Evolutionary conservation across 2,888 invertebrate species (phyloP).

Genomic region (Aradus depressus): DNA sequence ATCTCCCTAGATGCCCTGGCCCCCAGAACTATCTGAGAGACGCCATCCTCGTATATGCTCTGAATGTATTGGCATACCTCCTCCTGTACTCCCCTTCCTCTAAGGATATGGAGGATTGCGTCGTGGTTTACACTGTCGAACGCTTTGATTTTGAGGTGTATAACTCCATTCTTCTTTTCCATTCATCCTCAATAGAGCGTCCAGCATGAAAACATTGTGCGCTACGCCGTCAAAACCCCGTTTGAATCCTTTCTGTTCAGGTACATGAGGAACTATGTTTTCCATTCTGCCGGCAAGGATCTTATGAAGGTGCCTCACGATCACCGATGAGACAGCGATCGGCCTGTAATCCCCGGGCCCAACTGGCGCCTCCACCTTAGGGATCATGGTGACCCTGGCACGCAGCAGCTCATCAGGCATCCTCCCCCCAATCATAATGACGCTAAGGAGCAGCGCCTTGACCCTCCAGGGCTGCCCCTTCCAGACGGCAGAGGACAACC

Average conservation of each 20-base stretch:
- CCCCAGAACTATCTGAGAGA: too few species aligned
- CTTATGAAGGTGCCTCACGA: constrained; percentile 24
- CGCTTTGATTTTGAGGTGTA: too few species aligned
- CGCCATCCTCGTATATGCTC: too few species aligned
- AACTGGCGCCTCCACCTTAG: constrained; percentile 3
- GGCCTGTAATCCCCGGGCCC: constrained; percentile 12
- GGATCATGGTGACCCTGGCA: constrained; percentile 16
- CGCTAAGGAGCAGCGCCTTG: constrained; percentile 11
- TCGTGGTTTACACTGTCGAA: too few species aligned
- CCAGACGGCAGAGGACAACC: not conserved
- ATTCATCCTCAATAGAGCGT: too few species aligned
- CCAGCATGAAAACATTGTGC: too few species aligned
- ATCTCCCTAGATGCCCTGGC: not conserved
- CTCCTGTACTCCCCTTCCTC: too few species aligned
- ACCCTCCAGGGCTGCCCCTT: not conserved
- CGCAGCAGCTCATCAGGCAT: not conserved
- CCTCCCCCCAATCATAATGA: constrained; percentile 9
- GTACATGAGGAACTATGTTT: constrained; percentile 4
- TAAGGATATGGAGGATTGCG: too few species aligned
- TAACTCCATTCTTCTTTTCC: too few species aligned
- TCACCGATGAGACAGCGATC: constrained; percentile 23
- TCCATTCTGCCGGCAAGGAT: constrained; percentile 22
- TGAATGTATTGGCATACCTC: too few species aligned
- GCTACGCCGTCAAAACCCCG: too few species aligned
- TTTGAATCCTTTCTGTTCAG: constrained; percentile 1